These are phyloP conservation scores for Junonia oenone DNA, from an alignment of 2,888 invertebrate species.

Conservation along the genomic window DNA sequence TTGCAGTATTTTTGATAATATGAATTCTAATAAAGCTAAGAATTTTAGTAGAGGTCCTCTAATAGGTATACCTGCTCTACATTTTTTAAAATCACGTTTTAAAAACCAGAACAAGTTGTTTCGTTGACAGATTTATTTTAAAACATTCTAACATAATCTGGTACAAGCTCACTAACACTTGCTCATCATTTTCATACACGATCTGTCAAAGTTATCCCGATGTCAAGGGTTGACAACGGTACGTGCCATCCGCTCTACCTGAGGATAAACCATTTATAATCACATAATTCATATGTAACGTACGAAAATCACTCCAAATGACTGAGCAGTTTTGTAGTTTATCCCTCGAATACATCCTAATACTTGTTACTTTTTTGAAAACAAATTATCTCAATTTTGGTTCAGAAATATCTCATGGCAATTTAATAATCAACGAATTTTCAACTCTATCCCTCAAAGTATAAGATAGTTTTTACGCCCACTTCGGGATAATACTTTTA, in stretches of 20 bases:
- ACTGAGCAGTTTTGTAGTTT: conserved; percentile 35
- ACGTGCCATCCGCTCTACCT: conserved; percentile 66
- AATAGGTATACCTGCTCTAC: too few relatives aligned
- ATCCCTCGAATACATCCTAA: conserved; percentile 34
- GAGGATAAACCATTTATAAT: conserved; percentile 54
- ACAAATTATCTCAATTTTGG: conserved; percentile 20
- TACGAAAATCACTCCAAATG: conserved; percentile 38
- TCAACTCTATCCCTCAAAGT: neutral
- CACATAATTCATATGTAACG: conserved; percentile 30
- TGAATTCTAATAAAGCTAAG: too few relatives aligned
- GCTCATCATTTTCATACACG: conserved; percentile 51
- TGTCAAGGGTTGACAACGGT: conserved; percentile 75
- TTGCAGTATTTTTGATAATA: too few relatives aligned
- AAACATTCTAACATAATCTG: neutral
- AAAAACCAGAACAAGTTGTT: neutral
- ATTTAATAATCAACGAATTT: neutral
- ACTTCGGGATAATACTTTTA: conserved; percentile 21
- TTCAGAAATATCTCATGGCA: conserved; percentile 18
- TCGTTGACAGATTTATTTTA: neutral
- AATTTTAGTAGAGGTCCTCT: too few relatives aligned
- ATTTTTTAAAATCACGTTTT: neutral
- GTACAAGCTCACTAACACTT: conserved; percentile 19
- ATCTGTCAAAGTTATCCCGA: conserved; percentile 70
- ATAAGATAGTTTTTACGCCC: conserved; percentile 14
- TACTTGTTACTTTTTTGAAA: conserved; percentile 49